Percentiles rank a stretch among this genome's conserved stretches.
Evolutionary conservation across 1,140 invertebrate species (phyloP).

Genomic region (Macrocentrus cingulum): DNA sequence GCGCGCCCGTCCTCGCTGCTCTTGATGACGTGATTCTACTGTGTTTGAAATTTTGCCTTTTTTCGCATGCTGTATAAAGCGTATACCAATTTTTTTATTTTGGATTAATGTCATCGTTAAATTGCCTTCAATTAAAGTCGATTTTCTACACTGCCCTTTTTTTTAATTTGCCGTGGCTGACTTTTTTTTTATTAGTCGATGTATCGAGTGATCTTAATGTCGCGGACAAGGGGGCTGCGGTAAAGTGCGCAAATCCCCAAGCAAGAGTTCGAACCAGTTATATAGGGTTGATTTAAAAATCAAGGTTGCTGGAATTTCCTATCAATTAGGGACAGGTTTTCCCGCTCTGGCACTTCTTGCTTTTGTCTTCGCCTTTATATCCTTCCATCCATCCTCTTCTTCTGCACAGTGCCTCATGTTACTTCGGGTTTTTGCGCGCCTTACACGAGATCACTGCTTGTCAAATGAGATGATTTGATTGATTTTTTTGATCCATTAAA

Average conservation of each 20-base stretch:
- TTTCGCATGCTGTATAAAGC: background rate
- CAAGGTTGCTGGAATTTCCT: slow-evolving; percentile 21
- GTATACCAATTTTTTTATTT: background rate
- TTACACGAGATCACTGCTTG: no score
- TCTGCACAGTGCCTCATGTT: background rate
- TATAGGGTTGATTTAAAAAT: slow-evolving; percentile 20
- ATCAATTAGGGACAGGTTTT: slow-evolving; percentile 25
- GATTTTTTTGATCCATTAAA: no score
- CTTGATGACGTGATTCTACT: background rate
- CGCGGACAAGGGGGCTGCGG: slow-evolving; percentile 2
- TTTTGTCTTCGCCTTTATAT: slow-evolving; percentile 20
- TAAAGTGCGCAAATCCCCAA: slow-evolving; percentile 7
- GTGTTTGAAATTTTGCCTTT: background rate
- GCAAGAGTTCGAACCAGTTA: slow-evolving; percentile 1
- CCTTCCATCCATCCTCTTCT: slow-evolving; percentile 3
- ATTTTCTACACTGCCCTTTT: no score
- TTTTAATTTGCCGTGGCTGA: background rate
- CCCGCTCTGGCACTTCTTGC: slow-evolving; percentile 18
- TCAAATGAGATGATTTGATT: no score
- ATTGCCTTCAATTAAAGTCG: slow-evolving; percentile 14
- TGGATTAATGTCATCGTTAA: slow-evolving; percentile 6
- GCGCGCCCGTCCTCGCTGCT: background rate
- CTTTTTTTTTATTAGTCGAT: no score
- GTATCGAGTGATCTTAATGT: slow-evolving; percentile 19
- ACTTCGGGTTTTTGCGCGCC: no score